Conservation (phyloP, 2,888 invertebrate species). For the Mycogona germanica region DNA sequence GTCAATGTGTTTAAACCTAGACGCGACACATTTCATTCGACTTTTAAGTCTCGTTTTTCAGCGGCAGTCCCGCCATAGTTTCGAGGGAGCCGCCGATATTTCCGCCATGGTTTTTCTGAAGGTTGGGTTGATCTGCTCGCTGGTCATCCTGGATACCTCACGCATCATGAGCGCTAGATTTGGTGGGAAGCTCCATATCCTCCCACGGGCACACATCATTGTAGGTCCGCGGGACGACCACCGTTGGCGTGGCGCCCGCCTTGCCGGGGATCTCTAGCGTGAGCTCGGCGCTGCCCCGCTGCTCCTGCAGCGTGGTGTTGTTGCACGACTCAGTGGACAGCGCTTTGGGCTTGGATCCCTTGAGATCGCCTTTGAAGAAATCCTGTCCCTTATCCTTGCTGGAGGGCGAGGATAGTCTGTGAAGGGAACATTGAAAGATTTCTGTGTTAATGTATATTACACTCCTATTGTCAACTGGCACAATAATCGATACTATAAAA, state of each 20-base stretch:
- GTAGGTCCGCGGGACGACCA: not conserved
- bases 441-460: too few relatives aligned
- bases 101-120: too few relatives aligned
- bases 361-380: slow-evolving; percentile 8
- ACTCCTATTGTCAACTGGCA: too few relatives aligned
- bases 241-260: not conserved
- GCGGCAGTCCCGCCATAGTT: too few relatives aligned
- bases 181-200: slow-evolving; percentile 27
- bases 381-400: slow-evolving; percentile 13
- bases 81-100: too few relatives aligned
- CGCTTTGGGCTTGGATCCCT: slow-evolving; percentile 8
- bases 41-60: too few relatives aligned
- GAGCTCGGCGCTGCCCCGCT: slow-evolving; percentile 5
- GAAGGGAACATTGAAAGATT: too few relatives aligned
- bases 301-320: not conserved
- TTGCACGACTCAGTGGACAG: slow-evolving; percentile 13
- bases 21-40: too few relatives aligned
- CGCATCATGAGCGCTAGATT: slow-evolving; percentile 76
- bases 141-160: slow-evolving; percentile 57
- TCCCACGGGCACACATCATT: slow-evolving; percentile 16
- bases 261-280: slow-evolving; percentile 7
- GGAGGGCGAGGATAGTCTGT: slow-evolving; percentile 22
- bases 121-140: not conserved
- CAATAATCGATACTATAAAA: too few relatives aligned
- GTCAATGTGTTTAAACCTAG: too few relatives aligned